These are phyloP conservation scores for Drosophila quinaria DNA, from an alignment of 2,888 invertebrate genomes.

Conservation along the genomic window DNA sequence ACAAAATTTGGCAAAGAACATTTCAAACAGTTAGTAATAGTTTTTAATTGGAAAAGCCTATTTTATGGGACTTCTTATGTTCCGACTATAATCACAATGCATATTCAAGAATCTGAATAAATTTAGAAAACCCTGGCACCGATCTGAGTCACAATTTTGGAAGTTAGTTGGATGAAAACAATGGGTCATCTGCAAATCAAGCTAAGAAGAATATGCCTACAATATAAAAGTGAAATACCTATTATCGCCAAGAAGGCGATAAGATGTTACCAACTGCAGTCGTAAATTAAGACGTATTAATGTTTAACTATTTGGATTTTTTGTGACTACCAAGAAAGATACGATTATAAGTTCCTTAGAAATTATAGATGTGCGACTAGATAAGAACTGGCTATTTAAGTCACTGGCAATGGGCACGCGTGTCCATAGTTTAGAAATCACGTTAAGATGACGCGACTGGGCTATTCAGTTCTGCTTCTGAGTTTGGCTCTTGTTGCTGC, in stretches of 20 bases:
- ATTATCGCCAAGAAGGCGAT: slow-evolving; percentile 83
- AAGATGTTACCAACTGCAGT: slow-evolving; percentile 40
- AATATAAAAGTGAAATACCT: slow-evolving; percentile 87
- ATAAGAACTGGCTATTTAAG: slow-evolving; percentile 64
- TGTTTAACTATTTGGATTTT: slow-evolving; percentile 26
- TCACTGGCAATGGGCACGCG: background rate
- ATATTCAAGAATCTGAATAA: background rate
- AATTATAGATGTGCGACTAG: slow-evolving; percentile 47
- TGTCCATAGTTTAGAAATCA: background rate
- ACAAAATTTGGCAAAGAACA: too few relatives aligned
- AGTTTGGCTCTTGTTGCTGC: slow-evolving; percentile 40
- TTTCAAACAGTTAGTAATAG: too few relatives aligned
- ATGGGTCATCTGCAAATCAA: background rate
- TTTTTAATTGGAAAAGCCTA: too few relatives aligned
- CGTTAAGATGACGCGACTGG: slow-evolving; percentile 53
- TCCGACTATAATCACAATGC: background rate
- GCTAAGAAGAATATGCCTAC: background rate
- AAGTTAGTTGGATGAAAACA: background rate
- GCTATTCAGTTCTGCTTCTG: slow-evolving; percentile 42
- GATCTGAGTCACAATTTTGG: background rate
- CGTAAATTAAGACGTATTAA: slow-evolving; percentile 50
- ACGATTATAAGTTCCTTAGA: slow-evolving; percentile 3
- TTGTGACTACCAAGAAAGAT: too few relatives aligned
- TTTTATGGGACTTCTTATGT: too few relatives aligned
- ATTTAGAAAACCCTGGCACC: background rate